Base-by-base conservation (phyloP, 2,888 invertebrate genomes). In the Aphidoletes aphidimyza region DNA sequence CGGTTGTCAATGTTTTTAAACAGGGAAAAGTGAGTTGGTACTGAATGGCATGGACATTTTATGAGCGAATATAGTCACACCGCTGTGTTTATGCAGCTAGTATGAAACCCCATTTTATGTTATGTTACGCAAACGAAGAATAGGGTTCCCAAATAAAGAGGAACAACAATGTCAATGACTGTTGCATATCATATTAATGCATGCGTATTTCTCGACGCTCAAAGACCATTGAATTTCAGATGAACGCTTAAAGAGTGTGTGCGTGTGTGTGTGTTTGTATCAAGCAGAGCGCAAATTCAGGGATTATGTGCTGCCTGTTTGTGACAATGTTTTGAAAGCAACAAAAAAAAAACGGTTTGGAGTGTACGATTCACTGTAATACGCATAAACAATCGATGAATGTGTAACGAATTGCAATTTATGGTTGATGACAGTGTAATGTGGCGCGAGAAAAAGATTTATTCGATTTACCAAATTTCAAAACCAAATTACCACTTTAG, bases 141-240 rank as follows among this genome's bases (percentile, higher is more conserved):
- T 81, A 81, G 81, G 81, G 81, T 19, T 37, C 36, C 37, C 39
- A 11, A 81, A 69, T 69, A 69, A 69, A 69, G 69, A 69, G 34
- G 81, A 36, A 81, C 37, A n/a, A 37, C 37, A 81, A 81, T 81
- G 81, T 81, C 81, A 81, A 81, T 81, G 81, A 81, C 81, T 81
- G 81, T 81, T 81, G 37, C 36, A n/a, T 81, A 81, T 81, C 81
- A 69, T 69, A 69, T 30, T 69, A 69, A 69, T 69, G 30, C 26
- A 69, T 69, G 30, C n/a, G 26, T 54, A 26, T 26, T 3, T 54
- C n/a, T 54, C 22, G 14, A 69, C 30, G 69, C 34, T 69, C 69
- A 69, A 69, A 69, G 69, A 69, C 69, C 69, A 69, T 69, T 69
- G 30, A 11, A 14, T 69, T 69, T 14, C 1, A 30, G 17, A 69